A percentile compares a stretch with the other conserved stretches of the same genome.
These are phyloP conservation scores for Bugulina stolonifera DNA, from an alignment of 2,888 invertebrate genomes.

Conservation along the genomic window DNA sequence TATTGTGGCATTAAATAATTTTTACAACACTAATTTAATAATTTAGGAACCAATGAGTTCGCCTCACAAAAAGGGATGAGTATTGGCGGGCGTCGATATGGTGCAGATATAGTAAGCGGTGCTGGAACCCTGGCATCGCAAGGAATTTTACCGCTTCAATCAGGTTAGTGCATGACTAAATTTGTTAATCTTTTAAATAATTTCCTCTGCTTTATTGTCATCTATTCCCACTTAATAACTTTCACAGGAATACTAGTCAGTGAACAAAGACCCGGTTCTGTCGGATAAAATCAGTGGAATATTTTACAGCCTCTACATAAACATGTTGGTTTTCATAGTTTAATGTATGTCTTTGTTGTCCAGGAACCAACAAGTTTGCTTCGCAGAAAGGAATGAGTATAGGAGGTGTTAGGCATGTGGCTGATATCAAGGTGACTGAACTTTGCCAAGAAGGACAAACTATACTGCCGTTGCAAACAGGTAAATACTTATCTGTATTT, in stretches of 20 bases:
- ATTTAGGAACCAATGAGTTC: conserved; percentile 43
- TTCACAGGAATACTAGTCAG: too few species aligned
- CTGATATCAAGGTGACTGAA: conserved; percentile 15
- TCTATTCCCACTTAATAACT: not conserved
- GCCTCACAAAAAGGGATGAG: conserved; percentile 49
- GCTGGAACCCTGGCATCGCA: conserved; percentile 2
- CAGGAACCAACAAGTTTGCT: conserved; percentile 21
- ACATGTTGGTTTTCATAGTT: too few species aligned
- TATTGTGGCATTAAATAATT: not conserved
- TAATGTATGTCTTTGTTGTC: too few species aligned
- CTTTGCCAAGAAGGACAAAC: conserved; percentile 6
- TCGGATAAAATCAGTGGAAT: too few species aligned
- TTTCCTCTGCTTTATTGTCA: not conserved
- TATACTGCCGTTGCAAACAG: not conserved
- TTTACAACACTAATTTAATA: not conserved
- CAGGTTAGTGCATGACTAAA: too few species aligned
- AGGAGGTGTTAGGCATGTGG: conserved; percentile 7
- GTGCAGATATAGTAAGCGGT: conserved; percentile 7
- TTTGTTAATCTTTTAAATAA: not conserved
- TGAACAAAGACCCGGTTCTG: too few species aligned
- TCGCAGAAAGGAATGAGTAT: conserved; percentile 23
- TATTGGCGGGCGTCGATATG: not conserved
- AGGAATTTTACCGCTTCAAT: conserved; percentile 16
- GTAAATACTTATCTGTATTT: too few species aligned
- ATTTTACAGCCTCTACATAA: too few species aligned